Evolutionary conservation across 35 echinoderm and acorn worm genomes (phyloP).

Genomic region (Ophioderma brevispina): DNA sequence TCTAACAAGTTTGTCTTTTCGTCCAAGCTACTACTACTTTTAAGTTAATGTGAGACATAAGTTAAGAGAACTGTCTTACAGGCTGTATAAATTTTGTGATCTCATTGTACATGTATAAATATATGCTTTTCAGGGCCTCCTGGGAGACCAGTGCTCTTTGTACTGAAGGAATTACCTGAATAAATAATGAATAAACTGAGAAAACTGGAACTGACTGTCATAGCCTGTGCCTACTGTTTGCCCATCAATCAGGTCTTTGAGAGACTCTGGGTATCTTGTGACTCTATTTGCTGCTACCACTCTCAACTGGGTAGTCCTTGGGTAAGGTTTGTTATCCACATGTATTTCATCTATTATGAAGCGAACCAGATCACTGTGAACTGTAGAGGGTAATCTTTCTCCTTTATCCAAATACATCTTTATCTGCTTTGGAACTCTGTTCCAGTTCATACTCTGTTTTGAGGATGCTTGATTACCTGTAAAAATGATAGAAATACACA

Average conservation of each 20-base stretch:
- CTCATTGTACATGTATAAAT: no score
- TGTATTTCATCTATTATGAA: slow-evolving; percentile 2
- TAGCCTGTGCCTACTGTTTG: neutral
- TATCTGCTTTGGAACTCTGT: neutral
- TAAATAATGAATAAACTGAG: no score
- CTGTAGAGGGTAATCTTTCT: neutral
- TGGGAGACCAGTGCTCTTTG: no score
- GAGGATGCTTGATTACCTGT: neutral
- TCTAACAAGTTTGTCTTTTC: no score
- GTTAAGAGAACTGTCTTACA: no score
- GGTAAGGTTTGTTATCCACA: slow-evolving; percentile 1
- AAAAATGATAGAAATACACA: neutral
- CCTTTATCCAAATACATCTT: slow-evolving; percentile 15
- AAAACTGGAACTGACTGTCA: no score
- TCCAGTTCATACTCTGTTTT: neutral
- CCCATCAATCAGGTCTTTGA: neutral
- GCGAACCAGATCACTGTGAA: neutral
- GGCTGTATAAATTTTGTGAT: no score
- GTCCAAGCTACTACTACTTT: no score
- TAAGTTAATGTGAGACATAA: no score
- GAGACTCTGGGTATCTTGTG: neutral
- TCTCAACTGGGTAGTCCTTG: neutral
- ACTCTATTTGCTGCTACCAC: neutral
- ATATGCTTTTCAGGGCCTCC: no score
- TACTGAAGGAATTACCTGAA: no score